Evolutionary conservation across 2,888 invertebrate species (phyloP).

Genomic region (Cheilosia urbana): DNA sequence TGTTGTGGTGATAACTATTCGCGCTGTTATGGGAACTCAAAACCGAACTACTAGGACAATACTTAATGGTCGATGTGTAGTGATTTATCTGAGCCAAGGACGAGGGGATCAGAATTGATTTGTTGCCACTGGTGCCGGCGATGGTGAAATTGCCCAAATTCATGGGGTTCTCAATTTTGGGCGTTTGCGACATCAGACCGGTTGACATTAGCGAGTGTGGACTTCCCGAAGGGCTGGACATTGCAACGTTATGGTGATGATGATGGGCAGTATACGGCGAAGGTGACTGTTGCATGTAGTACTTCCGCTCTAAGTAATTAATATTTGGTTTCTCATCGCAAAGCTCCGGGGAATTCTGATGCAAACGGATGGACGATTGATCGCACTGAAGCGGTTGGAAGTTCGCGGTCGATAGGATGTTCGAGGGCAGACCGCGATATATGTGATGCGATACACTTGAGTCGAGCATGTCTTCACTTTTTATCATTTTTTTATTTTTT

Average conservation of each 20-base stretch:
- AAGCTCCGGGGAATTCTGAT: constrained; percentile 80
- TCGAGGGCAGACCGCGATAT: constrained; percentile 79
- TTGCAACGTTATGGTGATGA: constrained; percentile 60
- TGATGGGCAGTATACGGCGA: constrained; percentile 62
- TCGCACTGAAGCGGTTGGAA: constrained; percentile 79
- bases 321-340: constrained; percentile 81
- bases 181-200: constrained; percentile 76
- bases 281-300: constrained; percentile 77
- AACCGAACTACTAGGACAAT: constrained; percentile 82
- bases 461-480: constrained; percentile 82
- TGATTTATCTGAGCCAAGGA: constrained; percentile 78
- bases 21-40: constrained; percentile 79
- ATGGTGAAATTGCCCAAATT: constrained; percentile 73
- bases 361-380: constrained; percentile 77
- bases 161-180: constrained; percentile 76
- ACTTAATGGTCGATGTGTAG: constrained; percentile 83
- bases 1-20: constrained; percentile 53
- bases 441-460: constrained; percentile 74
- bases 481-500: constrained; percentile 79
- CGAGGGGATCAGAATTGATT: constrained; percentile 75
- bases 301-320: constrained; percentile 81
- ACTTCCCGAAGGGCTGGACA: constrained; percentile 65
- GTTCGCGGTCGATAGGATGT: constrained; percentile 79
- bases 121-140: constrained; percentile 39
- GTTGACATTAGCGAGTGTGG: constrained; percentile 70